Percentiles rank a stretch among this genome's conserved stretches.
Conservation (phyloP, 2,888 invertebrate species). For the Teleogryllus oceanicus region DNA sequence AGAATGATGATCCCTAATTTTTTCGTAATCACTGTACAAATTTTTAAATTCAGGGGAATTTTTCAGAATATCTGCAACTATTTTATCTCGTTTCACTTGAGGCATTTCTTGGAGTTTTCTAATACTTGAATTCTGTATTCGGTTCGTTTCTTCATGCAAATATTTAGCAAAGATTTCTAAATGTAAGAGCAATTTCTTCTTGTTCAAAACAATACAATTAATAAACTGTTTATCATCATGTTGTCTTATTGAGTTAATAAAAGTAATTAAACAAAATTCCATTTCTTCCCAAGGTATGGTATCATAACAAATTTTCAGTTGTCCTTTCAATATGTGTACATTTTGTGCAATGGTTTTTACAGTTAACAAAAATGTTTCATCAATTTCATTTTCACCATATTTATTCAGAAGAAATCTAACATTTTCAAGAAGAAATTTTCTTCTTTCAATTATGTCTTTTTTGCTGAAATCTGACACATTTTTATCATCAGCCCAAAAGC, state of each 20-base stretch:
- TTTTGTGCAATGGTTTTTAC: conserved; percentile 38
- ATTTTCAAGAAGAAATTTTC: conserved; percentile 31
- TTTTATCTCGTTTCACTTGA: conserved; percentile 25
- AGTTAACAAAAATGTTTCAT: conserved; percentile 37
- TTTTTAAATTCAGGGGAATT: conserved; percentile 36
- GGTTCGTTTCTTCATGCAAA: conserved; percentile 26
- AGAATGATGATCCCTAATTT: conserved; percentile 39
- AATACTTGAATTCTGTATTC: neutral
- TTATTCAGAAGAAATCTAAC: conserved; percentile 26
- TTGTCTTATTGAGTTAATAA: conserved; percentile 35
- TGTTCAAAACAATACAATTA: conserved; percentile 31
- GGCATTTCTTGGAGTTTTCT: conserved; percentile 24
- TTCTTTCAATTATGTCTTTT: conserved; percentile 24
- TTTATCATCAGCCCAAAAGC: conserved; percentile 28
- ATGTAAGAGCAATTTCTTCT: conserved; percentile 34
- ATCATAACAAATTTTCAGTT: conserved; percentile 39
- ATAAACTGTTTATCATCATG: conserved; percentile 36
- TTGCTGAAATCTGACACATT: conserved; percentile 18
- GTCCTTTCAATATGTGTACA: conserved; percentile 39
- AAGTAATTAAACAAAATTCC: conserved; percentile 40
- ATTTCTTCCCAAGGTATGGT: conserved; percentile 42
- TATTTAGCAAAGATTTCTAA: conserved; percentile 35
- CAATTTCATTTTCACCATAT: conserved; percentile 26
- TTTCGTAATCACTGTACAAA: conserved; percentile 38
- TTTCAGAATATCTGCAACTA: conserved; percentile 4